phyloP scores from a whole-genome alignment of 2,888 invertebrate species.

The Catonia carolina region DNA sequence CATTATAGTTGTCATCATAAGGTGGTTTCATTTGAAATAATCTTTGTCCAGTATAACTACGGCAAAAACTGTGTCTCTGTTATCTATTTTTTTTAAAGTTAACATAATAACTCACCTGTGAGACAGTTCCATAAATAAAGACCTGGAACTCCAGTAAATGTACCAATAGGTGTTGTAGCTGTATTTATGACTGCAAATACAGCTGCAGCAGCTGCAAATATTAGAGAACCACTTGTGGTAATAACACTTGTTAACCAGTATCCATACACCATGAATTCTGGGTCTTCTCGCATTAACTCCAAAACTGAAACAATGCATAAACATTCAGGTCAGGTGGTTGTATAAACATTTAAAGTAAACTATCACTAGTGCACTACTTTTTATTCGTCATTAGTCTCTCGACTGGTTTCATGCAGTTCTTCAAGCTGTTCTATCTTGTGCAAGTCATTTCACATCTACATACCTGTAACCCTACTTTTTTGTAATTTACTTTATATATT shows the following conservation, averaged over 20 bases:
- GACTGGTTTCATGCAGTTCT: no score
- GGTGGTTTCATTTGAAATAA: no score
- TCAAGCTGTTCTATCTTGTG: no score
- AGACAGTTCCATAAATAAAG: conserved; percentile 70
- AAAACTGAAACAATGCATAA: conserved; percentile 49
- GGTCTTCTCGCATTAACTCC: conserved; percentile 55
- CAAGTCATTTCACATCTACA: no score
- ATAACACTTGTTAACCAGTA: conserved; percentile 72
- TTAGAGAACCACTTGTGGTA: conserved; percentile 59
- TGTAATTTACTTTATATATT: no score
- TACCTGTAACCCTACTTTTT: no score
- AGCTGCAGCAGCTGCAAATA: conserved; percentile 61
- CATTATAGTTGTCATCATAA: no score
- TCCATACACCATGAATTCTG: conserved; percentile 58
- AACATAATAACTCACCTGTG: conserved; percentile 63
- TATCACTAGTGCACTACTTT: neutral
- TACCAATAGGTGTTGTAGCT: conserved; percentile 63
- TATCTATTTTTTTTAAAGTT: no score
- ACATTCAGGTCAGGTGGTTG: no score
- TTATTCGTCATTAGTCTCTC: no score
- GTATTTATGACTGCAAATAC: conserved; percentile 74
- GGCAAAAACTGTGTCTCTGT: no score
- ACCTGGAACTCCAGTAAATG: conserved; percentile 60
- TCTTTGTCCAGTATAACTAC: no score
- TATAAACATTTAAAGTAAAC: neutral